Conservation (phyloP, 2,113 vertebrate genomes). For the Epinephelus lanceolatus region DNA sequence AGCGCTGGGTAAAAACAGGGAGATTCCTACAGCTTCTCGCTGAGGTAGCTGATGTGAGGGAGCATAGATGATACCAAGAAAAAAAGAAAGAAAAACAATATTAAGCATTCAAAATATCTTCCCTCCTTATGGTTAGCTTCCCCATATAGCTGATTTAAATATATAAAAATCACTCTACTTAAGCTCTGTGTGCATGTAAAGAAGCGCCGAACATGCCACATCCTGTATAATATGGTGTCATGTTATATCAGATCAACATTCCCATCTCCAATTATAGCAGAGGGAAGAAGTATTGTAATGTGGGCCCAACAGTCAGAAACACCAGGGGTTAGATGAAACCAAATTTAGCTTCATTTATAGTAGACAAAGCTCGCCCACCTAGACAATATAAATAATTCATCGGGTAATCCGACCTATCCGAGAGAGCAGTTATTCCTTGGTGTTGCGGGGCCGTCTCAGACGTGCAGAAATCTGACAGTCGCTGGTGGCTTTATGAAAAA, state of each 20-base stretch:
- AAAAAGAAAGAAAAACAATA: background rate
- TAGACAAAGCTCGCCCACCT: slow-evolving; percentile 42
- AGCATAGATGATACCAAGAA: background rate
- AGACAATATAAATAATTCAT: slow-evolving; percentile 74
- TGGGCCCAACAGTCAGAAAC: slow-evolving; percentile 3
- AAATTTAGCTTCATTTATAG: slow-evolving; percentile 46
- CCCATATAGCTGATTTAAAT: background rate
- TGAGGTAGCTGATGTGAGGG: slow-evolving; percentile 4
- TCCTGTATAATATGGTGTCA: slow-evolving; percentile 17
- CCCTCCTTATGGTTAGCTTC: slow-evolving; percentile 1
- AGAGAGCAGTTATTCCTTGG: slow-evolving; percentile 43
- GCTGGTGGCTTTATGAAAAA: slow-evolving; percentile 63
- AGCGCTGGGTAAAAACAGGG: slow-evolving; percentile 8
- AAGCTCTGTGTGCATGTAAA: background rate
- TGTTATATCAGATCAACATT: background rate
- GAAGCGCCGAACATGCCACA: background rate
- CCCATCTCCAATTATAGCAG: slow-evolving; percentile 33
- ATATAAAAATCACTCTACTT: background rate
- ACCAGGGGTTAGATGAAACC: slow-evolving; percentile 42
- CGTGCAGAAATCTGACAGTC: slow-evolving; percentile 58
- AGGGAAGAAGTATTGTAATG: background rate
- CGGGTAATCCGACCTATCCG: slow-evolving; percentile 52
- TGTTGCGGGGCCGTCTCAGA: slow-evolving; percentile 46
- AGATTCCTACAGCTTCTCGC: slow-evolving; percentile 20
- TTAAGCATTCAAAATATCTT: background rate